Base-by-base conservation (phyloP, 2,888 invertebrate species). In the Stictocephala bisonia region DNA sequence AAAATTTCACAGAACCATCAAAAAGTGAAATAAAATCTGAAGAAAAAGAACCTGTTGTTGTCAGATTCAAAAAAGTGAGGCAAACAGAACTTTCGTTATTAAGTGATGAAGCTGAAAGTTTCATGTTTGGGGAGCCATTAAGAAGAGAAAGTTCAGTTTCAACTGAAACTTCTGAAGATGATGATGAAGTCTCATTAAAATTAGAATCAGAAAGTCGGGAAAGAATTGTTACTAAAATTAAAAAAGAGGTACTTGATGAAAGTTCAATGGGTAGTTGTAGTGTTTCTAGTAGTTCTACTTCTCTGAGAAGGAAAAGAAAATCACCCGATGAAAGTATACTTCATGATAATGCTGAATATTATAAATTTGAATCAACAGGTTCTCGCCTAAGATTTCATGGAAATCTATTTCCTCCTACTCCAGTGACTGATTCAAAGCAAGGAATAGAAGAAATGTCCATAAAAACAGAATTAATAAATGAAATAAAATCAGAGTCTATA, bases 51-150 rank as follows among this genome's bases (percentile, higher is more conserved):
- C 83, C 89, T 0, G 85, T 92, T 26, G 91, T 92, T 22, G 92
- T 93, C 0, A 91, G 93, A 80, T 92, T 93, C 79, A 89, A 90
- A 68, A 91, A 92, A 76, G 89, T 93, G 18, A 86, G 93, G 3
- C 88, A 89, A 64, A 90, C 93, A 0, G 78, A 79, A 56, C 74
- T 80, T 24, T 73, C 77, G 1, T 64, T 80, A 64, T 83, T 95
- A 58, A 94, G 93, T 80, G 93, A 93, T 79, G 94, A 95, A 82
- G 95, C 95, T 0, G 94, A 94, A 80, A 94, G 92, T 79, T 95
- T 95, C 81, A 90, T 95, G 89, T 95, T 95, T 81, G 85, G 86
- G 3, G 86, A 86, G 73, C 91, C 93, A 0, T 60, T 35, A n/a
- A 50, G 64, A 31, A 64, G 60, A 71, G 71, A 71, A 71, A 71